Conservation (phyloP, 1,140 invertebrate genomes). For the Caligus rogercresseyi region DNA sequence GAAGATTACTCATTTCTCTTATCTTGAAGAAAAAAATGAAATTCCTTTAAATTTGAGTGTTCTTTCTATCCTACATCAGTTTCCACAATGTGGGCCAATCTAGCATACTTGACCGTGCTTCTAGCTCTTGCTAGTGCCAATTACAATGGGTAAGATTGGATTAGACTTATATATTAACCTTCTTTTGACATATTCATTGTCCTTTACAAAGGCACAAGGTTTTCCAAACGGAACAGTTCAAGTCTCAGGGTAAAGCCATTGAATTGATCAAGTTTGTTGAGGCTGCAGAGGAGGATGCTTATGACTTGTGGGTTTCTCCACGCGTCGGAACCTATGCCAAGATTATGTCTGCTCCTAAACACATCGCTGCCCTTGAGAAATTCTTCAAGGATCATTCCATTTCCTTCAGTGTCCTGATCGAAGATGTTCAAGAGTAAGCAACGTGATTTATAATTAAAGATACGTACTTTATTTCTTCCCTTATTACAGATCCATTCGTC, state of each 20-base stretch:
- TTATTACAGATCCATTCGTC: background rate
- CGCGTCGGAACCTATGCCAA: background rate
- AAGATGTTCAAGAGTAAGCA: background rate
- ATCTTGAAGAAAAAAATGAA: no score
- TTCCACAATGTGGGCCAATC: background rate
- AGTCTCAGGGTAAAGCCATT: background rate
- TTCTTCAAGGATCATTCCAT: background rate
- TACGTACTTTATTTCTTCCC: no score
- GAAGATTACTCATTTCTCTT: no score
- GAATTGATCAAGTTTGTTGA: background rate
- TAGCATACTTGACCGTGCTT: background rate
- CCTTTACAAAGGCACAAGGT: background rate
- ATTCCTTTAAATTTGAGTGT: no score
- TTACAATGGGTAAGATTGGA: background rate
- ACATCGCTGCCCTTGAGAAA: background rate
- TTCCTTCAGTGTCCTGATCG: background rate
- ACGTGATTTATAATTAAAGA: background rate
- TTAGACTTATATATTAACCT: background rate
- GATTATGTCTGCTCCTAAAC: background rate
- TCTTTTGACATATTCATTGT: background rate
- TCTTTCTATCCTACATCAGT: no score
- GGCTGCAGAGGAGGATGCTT: background rate
- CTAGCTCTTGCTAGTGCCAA: background rate
- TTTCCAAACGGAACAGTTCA: background rate
- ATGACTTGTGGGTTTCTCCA: slow-evolving; percentile 2